Conservation (phyloP, 2,888 invertebrate species). For the Xylota segnis region DNA sequence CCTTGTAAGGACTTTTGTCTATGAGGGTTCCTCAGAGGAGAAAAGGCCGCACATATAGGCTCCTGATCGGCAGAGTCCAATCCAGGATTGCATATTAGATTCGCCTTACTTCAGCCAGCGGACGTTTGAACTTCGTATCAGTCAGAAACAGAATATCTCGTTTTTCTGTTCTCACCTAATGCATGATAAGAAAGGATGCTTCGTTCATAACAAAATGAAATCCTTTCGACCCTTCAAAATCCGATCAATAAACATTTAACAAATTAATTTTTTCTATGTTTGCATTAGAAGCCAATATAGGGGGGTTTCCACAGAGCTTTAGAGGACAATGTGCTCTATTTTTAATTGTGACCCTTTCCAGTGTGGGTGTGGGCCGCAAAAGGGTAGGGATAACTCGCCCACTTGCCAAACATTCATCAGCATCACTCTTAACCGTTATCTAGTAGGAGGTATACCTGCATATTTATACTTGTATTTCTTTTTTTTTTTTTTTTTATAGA, state of each 20-base stretch:
- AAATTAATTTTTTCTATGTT: conserved; percentile 16
- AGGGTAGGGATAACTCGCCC: conserved; percentile 21
- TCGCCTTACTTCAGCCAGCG: too few species aligned
- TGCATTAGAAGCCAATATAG: neutral
- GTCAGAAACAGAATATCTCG: too few species aligned
- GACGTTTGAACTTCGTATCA: too few species aligned
- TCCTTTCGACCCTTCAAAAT: neutral
- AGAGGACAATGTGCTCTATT: neutral
- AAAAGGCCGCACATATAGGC: too few species aligned
- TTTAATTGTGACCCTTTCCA: conserved; percentile 18
- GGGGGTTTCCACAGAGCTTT: neutral
- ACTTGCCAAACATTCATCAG: conserved; percentile 32
- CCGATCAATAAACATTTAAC: conserved; percentile 1
- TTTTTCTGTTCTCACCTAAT: too few species aligned
- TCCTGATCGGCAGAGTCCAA: too few species aligned
- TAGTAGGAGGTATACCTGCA: conserved; percentile 58
- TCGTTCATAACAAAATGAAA: neutral
- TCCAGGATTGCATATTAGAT: too few species aligned
- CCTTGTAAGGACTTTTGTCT: too few species aligned
- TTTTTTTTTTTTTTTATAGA: conserved; percentile 26
- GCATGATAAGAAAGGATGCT: too few species aligned
- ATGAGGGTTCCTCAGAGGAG: too few species aligned
- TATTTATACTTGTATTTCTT: conserved; percentile 38
- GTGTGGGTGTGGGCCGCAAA: conserved; percentile 22
- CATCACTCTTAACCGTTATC: conserved; percentile 4